A percentile compares a stretch with the other conserved stretches of the same genome.
Evolutionary conservation across 2,113 vertebrate genomes (phyloP).

Genomic region (Campylomormyrus numenius): DNA sequence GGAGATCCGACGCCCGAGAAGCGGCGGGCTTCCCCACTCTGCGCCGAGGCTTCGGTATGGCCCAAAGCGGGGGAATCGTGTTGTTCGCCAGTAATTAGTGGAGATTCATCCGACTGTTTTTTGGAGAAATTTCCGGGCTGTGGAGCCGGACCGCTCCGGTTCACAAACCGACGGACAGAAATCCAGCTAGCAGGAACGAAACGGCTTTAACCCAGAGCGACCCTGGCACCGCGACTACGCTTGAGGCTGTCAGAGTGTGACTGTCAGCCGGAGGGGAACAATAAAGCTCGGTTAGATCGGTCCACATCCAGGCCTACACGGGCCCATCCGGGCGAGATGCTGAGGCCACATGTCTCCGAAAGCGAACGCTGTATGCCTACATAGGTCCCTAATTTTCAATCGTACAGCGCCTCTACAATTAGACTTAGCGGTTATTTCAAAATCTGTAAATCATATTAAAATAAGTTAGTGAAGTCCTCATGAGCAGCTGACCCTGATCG

Average conservation of each 20-base stretch:
- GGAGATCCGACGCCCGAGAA: neutral
- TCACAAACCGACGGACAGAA: neutral
- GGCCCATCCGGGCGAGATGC: neutral
- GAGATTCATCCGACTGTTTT: neutral
- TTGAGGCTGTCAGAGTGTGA: slow-evolving; percentile 2
- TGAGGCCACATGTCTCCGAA: neutral
- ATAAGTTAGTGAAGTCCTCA: neutral
- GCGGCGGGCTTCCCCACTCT: neutral
- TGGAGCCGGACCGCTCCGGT: neutral
- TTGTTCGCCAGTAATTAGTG: slow-evolving; percentile 3
- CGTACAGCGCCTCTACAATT: neutral
- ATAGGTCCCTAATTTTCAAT: neutral
- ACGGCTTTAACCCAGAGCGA: neutral
- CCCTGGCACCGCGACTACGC: slow-evolving; percentile 13
- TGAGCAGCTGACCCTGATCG: neutral
- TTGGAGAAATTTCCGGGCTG: neutral
- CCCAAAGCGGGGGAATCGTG: slow-evolving; percentile 10
- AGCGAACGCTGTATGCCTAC: neutral
- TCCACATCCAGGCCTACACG: neutral
- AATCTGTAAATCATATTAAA: neutral
- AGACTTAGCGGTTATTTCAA: neutral
- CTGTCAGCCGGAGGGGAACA: slow-evolving; percentile 15
- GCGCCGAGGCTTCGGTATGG: slow-evolving; percentile 11
- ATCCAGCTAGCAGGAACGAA: neutral
- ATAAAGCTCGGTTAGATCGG: slow-evolving; percentile 18